A percentile compares a stretch with the other conserved stretches of the same genome.
Evolutionary conservation across 2,113 vertebrate genomes (phyloP).

Genomic region (Sterrhoptilus dennistouni): DNA sequence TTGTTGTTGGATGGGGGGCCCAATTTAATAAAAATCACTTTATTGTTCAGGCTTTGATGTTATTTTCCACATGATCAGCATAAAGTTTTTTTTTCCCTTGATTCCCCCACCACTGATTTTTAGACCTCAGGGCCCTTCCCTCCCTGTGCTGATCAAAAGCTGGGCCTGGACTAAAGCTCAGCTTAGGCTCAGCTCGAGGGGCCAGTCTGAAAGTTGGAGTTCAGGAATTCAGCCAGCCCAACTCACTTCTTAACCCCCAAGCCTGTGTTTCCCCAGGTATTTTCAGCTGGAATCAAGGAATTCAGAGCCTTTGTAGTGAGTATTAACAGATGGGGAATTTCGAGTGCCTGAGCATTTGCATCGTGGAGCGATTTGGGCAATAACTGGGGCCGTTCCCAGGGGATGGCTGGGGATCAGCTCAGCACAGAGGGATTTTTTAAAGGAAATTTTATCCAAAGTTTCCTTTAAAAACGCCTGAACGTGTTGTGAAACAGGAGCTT

Average conservation of each 20-base stretch:
- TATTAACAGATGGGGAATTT: background rate
- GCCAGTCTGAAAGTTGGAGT: background rate
- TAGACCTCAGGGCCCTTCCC: background rate
- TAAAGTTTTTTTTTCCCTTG: background rate
- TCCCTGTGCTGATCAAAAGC: background rate
- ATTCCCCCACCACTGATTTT: background rate
- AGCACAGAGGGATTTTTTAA: background rate
- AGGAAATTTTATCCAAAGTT: background rate
- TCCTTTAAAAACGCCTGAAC: background rate
- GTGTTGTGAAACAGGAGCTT: background rate
- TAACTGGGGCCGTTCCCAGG: background rate
- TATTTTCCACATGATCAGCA: conserved; percentile 23
- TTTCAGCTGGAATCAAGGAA: background rate
- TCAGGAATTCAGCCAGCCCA: background rate
- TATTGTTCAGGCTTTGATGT: conserved; percentile 24
- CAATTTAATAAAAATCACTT: conserved; percentile 50
- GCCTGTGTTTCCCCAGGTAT: background rate
- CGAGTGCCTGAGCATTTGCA: background rate
- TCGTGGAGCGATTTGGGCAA: background rate
- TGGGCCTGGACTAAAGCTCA: background rate
- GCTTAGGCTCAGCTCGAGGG: background rate
- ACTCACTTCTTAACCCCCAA: background rate
- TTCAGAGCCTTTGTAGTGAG: background rate
- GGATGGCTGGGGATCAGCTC: background rate
- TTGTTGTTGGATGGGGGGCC: too few species aligned